Evolutionary conservation across 2,888 invertebrate species (phyloP).

Genomic region (Tipula lateralis): DNA sequence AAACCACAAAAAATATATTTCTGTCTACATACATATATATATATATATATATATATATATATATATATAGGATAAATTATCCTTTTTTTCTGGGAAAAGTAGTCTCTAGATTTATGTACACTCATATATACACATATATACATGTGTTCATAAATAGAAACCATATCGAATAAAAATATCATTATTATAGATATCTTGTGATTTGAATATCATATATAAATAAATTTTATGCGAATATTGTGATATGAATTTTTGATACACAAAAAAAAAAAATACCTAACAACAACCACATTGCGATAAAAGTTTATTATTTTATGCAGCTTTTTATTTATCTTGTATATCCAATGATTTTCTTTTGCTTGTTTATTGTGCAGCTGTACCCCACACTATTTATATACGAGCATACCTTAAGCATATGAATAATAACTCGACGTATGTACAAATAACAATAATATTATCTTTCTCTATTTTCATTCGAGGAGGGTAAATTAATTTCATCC

Average conservation of each 20-base stretch:
- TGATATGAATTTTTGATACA: conserved; percentile 25
- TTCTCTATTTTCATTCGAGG: neutral
- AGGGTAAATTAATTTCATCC: neutral
- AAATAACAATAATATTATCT: conserved; percentile 12
- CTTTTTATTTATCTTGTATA: neutral
- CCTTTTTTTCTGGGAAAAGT: neutral
- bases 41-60: neutral
- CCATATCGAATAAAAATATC: conserved; percentile 9
- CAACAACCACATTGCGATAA: neutral
- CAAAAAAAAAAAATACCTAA: neutral
- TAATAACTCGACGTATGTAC: neutral
- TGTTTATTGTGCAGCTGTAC: neutral
- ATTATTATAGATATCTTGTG: neutral
- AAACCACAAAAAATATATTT: conserved; percentile 6
- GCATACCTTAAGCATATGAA: neutral
- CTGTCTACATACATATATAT: no score
- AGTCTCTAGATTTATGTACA: neutral
- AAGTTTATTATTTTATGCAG: conserved; percentile 19
- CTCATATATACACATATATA: neutral
- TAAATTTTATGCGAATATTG: conserved; percentile 26
- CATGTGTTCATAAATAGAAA: neutral
- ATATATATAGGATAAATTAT: neutral
- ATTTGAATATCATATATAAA: conserved; percentile 27
- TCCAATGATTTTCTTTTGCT: conserved; percentile 13
- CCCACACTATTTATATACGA: neutral